phyloP scores from a whole-genome alignment of 2,113 vertebrate species.

The Copsychus sechellarum region DNA sequence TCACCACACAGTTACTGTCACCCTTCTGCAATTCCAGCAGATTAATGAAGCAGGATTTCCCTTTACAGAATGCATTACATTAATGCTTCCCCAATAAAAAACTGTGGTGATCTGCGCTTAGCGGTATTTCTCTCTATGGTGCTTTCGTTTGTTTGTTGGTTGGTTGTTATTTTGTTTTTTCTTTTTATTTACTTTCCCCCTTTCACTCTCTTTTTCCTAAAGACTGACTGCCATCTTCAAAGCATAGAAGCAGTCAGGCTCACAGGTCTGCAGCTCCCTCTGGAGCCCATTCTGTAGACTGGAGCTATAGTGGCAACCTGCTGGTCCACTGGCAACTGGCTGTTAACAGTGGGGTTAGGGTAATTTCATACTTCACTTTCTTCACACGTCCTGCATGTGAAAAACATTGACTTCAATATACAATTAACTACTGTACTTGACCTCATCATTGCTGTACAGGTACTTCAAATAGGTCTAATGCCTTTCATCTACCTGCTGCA shows the following conservation, averaged over 20 bases:
- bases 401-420: not conserved
- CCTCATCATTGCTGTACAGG: not conserved
- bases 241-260: not conserved
- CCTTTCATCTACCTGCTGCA: not conserved
- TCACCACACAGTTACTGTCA: not conserved
- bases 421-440: not conserved
- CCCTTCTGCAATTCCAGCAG: not conserved
- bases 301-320: not conserved
- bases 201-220: not conserved
- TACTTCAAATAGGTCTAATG: not conserved
- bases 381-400: accelerated
- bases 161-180: accelerated
- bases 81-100: not conserved
- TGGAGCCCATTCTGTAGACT: not conserved
- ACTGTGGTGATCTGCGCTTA: not conserved
- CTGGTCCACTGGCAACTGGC: not conserved
- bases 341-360: not conserved
- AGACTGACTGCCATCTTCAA: not conserved
- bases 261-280: not conserved
- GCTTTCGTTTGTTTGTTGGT: not conserved
- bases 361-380: not conserved
- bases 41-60: not conserved
- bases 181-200: accelerated
- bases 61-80: too few species aligned
- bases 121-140: accelerated